Conservation (phyloP, 1,140 invertebrate genomes). For the Wiebesia pumilae region DNA sequence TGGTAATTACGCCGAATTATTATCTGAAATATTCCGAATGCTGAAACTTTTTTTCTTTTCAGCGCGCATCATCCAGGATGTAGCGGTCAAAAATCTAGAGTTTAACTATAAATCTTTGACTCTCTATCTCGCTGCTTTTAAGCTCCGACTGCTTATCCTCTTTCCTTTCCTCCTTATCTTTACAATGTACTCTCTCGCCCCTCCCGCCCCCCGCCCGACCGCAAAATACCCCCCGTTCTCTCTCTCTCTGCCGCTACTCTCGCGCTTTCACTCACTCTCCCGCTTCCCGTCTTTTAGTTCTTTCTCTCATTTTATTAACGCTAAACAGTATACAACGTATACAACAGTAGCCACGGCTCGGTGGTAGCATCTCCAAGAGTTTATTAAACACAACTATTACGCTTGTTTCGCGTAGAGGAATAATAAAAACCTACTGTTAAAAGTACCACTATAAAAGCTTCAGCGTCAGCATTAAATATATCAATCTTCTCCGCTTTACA, state of each 20-base stretch:
- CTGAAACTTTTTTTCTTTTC: not conserved
- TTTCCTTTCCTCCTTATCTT: conserved; percentile 36
- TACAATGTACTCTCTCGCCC: conserved; percentile 49
- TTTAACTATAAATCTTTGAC: conserved; percentile 33
- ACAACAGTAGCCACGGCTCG: not conserved
- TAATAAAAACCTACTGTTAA: not conserved
- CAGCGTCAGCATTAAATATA: not conserved
- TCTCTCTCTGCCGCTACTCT: conserved; percentile 15
- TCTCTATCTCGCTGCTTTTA: conserved; percentile 19
- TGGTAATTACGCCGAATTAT: not conserved
- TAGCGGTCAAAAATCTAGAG: conserved; percentile 33
- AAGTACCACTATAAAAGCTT: not conserved
- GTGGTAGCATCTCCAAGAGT: not conserved
- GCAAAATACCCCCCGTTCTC: too few species aligned
- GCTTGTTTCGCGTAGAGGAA: not conserved
- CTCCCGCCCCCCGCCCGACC: too few species aligned
- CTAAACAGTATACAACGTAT: conserved; percentile 4
- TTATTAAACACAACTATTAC: conserved; percentile 4
- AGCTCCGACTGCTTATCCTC: conserved; percentile 16
- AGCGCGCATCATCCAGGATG: not conserved
- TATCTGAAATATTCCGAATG: not conserved
- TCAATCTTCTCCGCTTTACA: not conserved
- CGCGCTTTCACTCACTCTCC: conserved; percentile 19
- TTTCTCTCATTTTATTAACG: conserved; percentile 6
- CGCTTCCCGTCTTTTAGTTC: conserved; percentile 16